phyloP scores from a whole-genome alignment of 2,888 invertebrate species.

The Yponomeuta malinellus region DNA sequence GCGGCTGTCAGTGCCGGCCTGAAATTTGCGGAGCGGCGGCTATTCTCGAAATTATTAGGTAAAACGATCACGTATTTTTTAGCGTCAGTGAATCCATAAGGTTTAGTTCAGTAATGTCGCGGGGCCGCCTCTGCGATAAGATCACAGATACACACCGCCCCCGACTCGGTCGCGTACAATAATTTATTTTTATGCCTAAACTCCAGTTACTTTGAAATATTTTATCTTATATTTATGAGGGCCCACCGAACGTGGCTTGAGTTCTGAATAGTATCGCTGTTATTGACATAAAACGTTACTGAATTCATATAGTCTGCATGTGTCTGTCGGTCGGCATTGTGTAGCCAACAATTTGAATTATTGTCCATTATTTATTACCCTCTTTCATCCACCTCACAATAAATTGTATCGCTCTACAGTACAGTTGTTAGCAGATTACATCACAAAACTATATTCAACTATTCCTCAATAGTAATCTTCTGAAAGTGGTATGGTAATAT shows the following conservation, averaged over 20 bases:
- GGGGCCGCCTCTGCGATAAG: slow-evolving; percentile 56
- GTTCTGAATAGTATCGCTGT: slow-evolving; percentile 8
- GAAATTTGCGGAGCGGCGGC: slow-evolving; percentile 62
- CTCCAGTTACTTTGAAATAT: slow-evolving; percentile 34
- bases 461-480: not conserved
- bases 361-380: not conserved
- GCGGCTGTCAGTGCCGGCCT: slow-evolving; percentile 66
- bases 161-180: slow-evolving; percentile 50
- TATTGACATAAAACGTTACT: slow-evolving; percentile 2
- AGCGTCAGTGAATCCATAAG: slow-evolving; percentile 47
- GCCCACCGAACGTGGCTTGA: slow-evolving; percentile 13
- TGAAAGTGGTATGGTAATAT: not conserved
- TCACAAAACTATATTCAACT: not conserved
- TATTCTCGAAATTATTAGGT: slow-evolving; percentile 58
- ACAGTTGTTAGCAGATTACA: too few relatives aligned
- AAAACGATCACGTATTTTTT: slow-evolving; percentile 72
- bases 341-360: not conserved
- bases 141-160: slow-evolving; percentile 51
- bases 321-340: not conserved
- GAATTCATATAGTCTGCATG: not conserved
- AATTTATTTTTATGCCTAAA: slow-evolving; percentile 59
- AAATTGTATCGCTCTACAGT: too few relatives aligned
- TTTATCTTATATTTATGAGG: slow-evolving; percentile 16
- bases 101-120: slow-evolving; percentile 69
- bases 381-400: not conserved